Evolutionary conservation across 2,113 vertebrate species (phyloP).

Genomic region (Entomyzon cyanotis): DNA sequence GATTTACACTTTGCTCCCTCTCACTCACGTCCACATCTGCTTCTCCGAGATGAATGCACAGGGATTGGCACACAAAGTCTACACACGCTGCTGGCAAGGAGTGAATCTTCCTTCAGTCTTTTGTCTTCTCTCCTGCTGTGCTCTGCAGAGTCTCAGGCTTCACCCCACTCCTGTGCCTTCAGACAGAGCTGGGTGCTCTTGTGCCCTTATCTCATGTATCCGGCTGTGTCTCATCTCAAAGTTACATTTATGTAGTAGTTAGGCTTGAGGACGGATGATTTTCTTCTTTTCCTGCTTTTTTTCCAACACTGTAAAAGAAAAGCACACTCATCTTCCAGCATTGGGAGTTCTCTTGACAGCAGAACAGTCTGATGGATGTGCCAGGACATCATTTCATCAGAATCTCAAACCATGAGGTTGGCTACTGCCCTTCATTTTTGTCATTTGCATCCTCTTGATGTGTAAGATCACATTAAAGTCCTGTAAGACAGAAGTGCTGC

Average conservation of each 20-base stretch:
- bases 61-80: not conserved
- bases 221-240: not conserved
- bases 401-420: conserved; percentile 38
- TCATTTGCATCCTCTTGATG: conserved; percentile 19
- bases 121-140: not conserved
- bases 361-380: conserved; percentile 53
- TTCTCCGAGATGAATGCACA: not conserved
- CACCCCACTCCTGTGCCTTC: not conserved
- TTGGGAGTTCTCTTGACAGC: conserved; percentile 39
- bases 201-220: not conserved
- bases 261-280: not conserved
- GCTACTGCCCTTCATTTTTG: conserved; percentile 51
- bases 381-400: conserved; percentile 53
- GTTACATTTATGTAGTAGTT: not conserved
- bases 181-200: not conserved
- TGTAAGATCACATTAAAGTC: conserved; percentile 1
- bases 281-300: not conserved
- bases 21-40: not conserved
- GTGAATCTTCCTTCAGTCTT: not conserved
- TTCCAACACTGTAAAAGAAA: not conserved
- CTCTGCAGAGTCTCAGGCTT: not conserved
- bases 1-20: not conserved
- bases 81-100: not conserved
- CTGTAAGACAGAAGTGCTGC: not conserved
- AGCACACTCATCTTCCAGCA: conserved; percentile 49